These are phyloP conservation scores for Eriosoma lanigerum DNA, from an alignment of 1,140 invertebrate species.

Conservation along the genomic window DNA sequence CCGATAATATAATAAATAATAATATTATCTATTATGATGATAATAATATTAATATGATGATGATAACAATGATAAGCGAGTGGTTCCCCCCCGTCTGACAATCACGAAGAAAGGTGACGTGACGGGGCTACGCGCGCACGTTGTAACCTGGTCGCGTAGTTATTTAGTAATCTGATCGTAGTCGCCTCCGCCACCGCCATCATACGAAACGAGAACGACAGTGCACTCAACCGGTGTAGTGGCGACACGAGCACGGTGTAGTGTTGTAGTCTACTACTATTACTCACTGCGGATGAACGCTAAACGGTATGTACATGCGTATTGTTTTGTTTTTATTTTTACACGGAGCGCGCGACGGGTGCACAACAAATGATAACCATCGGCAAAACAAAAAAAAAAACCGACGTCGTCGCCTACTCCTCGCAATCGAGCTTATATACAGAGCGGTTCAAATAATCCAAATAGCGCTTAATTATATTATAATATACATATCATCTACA, in stretches of 20 bases:
- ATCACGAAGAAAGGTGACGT: neutral
- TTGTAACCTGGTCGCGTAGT: conserved; percentile 34
- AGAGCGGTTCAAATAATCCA: conserved; percentile 9
- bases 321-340: conserved; percentile 36
- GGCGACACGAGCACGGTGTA: neutral
- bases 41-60: no score
- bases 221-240: conserved; percentile 25
- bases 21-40: no score
- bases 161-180: neutral
- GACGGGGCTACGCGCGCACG: neutral
- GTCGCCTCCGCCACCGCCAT: neutral
- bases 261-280: conserved; percentile 42
- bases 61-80: neutral
- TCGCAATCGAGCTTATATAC: neutral
- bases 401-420: neutral
- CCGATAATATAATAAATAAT: neutral
- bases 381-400: conserved; percentile 38
- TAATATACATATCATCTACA: neutral
- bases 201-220: conserved; percentile 45
- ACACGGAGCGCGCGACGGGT: conserved; percentile 24
- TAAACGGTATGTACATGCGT: conserved; percentile 38
- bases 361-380: conserved; percentile 38
- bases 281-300: conserved; percentile 6
- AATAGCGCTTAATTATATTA: no score
- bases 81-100: neutral